phyloP scores from a whole-genome alignment of 2,113 vertebrate species.

The Pyxicephalus adspersus region DNA sequence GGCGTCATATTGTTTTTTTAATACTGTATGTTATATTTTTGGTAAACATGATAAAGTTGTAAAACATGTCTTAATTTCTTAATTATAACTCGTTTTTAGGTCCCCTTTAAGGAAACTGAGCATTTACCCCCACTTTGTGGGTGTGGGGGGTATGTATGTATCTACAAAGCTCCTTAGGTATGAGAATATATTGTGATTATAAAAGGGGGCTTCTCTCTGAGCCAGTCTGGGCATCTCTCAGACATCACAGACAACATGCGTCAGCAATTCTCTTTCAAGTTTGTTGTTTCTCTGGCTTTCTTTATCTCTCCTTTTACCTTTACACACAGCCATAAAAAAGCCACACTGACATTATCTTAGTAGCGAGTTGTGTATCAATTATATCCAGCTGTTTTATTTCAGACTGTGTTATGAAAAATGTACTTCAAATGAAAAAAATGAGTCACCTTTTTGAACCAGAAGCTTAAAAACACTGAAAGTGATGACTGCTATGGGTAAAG shows the following conservation, averaged over 20 bases:
- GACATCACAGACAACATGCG: conserved; percentile 13
- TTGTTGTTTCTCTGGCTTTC: background rate
- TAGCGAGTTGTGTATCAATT: conserved; percentile 6
- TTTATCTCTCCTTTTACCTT: conserved; percentile 1
- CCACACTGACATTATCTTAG: conserved; percentile 18
- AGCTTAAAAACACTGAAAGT: conserved; percentile 20
- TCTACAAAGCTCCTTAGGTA: too few relatives aligned
- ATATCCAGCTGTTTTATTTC: conserved; percentile 32
- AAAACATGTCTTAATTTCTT: too few relatives aligned
- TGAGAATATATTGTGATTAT: background rate
- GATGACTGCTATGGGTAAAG: background rate
- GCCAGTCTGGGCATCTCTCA: background rate
- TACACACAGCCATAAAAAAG: conserved; percentile 17
- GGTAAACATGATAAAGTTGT: too few relatives aligned
- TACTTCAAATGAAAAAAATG: conserved; percentile 22
- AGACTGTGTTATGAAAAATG: conserved; percentile 14
- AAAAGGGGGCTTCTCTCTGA: background rate
- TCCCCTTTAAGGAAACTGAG: too few relatives aligned
- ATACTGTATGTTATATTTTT: too few relatives aligned
- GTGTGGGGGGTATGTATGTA: too few relatives aligned
- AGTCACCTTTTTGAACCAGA: conserved; percentile 18
- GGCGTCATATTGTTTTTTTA: too few relatives aligned
- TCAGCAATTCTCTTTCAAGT: conserved; percentile 27
- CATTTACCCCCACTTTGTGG: too few relatives aligned
- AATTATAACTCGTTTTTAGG: too few relatives aligned